A percentile compares a stretch with the other conserved stretches of the same genome.
These are phyloP conservation scores for Proterorhinus semilunaris DNA, from an alignment of 2,113 vertebrate genomes.

Conservation along the genomic window DNA sequence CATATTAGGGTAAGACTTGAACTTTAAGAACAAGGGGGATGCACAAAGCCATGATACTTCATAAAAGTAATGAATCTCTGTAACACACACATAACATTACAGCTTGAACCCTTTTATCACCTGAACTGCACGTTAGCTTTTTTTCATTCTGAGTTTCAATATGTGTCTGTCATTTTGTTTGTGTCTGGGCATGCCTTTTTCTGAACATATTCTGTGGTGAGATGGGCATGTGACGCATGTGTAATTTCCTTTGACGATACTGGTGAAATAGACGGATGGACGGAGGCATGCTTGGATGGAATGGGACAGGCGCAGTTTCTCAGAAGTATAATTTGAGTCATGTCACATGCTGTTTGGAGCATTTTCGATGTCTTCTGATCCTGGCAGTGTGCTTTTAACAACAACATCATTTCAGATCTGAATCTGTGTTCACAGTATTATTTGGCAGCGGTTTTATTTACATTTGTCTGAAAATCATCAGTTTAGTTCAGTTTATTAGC, in stretches of 20 bases:
- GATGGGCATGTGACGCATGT: background rate
- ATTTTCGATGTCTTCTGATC: conserved; percentile 7
- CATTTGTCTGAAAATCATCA: too few species aligned
- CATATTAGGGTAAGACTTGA: too few species aligned
- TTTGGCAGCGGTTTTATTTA: background rate
- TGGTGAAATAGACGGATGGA: background rate
- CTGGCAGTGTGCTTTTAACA: background rate
- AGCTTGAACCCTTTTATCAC: too few species aligned
- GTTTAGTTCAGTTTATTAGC: too few species aligned
- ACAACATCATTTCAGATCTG: conserved; percentile 1
- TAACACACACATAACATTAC: too few species aligned
- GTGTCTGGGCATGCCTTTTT: conserved; percentile 15
- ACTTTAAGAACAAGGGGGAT: too few species aligned
- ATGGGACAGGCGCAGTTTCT: conserved; percentile 9
- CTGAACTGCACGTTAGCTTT: too few species aligned
- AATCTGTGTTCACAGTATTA: background rate
- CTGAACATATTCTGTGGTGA: background rate
- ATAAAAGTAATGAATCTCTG: too few species aligned
- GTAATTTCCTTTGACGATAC: background rate
- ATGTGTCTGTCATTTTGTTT: conserved; percentile 11
- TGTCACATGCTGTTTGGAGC: conserved; percentile 6
- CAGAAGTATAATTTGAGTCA: conserved; percentile 21
- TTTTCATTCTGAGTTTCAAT: background rate
- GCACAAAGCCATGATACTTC: too few species aligned
- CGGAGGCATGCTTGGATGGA: conserved; percentile 6